These are phyloP conservation scores for Decapterus maruadsi DNA, from an alignment of 2,797 vertebrate species.

Conservation along the genomic window DNA sequence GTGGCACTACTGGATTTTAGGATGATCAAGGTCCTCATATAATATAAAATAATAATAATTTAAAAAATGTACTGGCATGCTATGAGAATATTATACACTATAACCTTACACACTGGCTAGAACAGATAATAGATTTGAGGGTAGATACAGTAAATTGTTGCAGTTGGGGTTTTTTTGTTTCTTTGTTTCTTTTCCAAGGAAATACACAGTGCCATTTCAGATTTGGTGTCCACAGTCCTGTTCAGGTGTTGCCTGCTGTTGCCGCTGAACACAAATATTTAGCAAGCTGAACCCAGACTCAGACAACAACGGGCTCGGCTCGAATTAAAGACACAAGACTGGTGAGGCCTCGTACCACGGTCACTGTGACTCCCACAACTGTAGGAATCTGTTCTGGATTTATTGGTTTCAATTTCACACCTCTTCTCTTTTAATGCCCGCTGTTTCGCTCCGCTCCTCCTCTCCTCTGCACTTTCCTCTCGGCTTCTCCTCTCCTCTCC, in stretches of 20 bases:
- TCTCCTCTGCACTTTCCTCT: conserved; percentile 9
- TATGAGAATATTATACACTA: too few species aligned
- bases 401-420: conserved; percentile 84
- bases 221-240: background rate
- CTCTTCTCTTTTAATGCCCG: conserved; percentile 73
- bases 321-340: conserved; percentile 66
- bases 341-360: conserved; percentile 50
- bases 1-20: too few species aligned
- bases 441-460: conserved; percentile 69
- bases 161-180: background rate
- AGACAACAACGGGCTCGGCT: conserved; percentile 49
- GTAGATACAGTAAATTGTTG: background rate
- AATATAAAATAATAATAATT: too few species aligned
- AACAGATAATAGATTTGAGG: background rate
- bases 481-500: conserved; percentile 33
- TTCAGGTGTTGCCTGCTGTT: background rate
- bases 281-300: conserved; percentile 21
- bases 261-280: conserved; percentile 39
- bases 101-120: background rate
- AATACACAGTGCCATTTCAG: background rate
- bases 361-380: conserved; percentile 70
- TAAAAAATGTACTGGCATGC: too few species aligned
- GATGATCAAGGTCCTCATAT: too few species aligned
- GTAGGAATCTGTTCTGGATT: conserved; percentile 80
- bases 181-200: background rate